These are phyloP conservation scores for Aphrophora alni DNA, from an alignment of 2,888 invertebrate species.

Conservation along the genomic window DNA sequence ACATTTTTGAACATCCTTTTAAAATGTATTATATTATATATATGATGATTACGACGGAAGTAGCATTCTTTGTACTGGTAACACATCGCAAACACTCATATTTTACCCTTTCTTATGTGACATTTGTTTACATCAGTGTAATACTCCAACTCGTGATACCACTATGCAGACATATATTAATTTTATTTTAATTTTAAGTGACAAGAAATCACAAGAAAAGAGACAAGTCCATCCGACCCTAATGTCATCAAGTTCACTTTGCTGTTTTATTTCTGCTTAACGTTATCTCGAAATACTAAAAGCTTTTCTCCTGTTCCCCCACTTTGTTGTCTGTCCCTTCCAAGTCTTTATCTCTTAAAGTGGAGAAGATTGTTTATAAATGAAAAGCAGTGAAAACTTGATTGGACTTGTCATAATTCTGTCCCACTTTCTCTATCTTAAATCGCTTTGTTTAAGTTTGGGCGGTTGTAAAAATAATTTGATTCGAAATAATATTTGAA, in stretches of 20 bases:
- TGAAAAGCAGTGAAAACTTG: neutral
- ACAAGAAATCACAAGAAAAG: neutral
- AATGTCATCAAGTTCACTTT: neutral
- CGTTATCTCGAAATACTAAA: neutral
- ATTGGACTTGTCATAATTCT: too few relatives aligned
- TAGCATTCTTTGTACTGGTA: too few relatives aligned
- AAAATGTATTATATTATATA: too few relatives aligned
- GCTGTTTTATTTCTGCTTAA: neutral
- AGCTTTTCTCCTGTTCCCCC: neutral
- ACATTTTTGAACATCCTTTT: too few relatives aligned
- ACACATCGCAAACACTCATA: too few relatives aligned
- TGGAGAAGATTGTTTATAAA: conserved; percentile 2
- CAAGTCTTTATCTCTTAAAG: neutral
- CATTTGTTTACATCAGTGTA: too few relatives aligned
- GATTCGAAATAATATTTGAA: too few relatives aligned
- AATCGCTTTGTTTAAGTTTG: neutral
- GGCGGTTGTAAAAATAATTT: too few relatives aligned
- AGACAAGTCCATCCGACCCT: neutral
- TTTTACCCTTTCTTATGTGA: too few relatives aligned
- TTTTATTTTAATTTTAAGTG: neutral
- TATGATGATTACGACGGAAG: too few relatives aligned
- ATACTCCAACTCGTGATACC: too few relatives aligned
- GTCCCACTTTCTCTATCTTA: neutral
- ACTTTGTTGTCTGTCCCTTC: neutral
- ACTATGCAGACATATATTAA: too few relatives aligned